These are phyloP conservation scores for Hippocampus mohnikei DNA, from an alignment of 2,113 vertebrate genomes.

Conservation along the genomic window DNA sequence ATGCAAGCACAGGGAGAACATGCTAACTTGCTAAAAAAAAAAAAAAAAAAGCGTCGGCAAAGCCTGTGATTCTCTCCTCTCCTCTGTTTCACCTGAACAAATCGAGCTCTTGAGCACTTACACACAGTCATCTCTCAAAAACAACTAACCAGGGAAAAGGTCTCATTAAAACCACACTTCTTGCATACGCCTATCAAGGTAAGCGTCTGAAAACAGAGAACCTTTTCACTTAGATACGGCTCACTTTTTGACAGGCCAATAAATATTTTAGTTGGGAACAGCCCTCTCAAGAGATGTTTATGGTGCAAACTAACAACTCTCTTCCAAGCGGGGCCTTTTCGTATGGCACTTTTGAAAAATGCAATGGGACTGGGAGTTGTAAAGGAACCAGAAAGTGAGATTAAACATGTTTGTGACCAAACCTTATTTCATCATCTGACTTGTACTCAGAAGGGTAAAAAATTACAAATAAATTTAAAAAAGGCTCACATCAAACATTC, in stretches of 20 bases:
- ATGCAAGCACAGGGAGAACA: too few species aligned
- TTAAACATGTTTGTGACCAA: slow-evolving; percentile 39
- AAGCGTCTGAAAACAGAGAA: slow-evolving; percentile 34
- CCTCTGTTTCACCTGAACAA: background rate
- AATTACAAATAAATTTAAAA: too few species aligned
- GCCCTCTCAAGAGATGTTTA: slow-evolving; percentile 55
- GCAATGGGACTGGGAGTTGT: slow-evolving; percentile 54
- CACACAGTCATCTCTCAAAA: slow-evolving; percentile 18
- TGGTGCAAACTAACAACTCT: slow-evolving; percentile 50
- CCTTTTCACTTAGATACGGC: slow-evolving; percentile 27
- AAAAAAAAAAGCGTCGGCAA: background rate
- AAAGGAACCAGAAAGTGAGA: slow-evolving; percentile 34
- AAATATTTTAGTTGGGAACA: slow-evolving; percentile 55
- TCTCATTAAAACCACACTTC: background rate
- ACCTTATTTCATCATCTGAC: slow-evolving; percentile 22
- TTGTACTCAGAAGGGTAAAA: background rate
- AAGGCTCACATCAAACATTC: slow-evolving; percentile 10
- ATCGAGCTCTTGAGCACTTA: slow-evolving; percentile 13
- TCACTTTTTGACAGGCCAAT: slow-evolving; percentile 51
- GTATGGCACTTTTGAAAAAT: slow-evolving; percentile 22
- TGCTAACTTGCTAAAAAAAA: too few species aligned
- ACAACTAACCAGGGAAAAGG: background rate
- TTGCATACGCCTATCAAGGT: slow-evolving; percentile 2
- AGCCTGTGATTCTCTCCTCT: background rate
- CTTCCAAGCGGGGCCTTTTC: slow-evolving; percentile 22